Base-by-base conservation (phyloP, 2,888 invertebrate genomes). In the Hedychridium roseum region DNA sequence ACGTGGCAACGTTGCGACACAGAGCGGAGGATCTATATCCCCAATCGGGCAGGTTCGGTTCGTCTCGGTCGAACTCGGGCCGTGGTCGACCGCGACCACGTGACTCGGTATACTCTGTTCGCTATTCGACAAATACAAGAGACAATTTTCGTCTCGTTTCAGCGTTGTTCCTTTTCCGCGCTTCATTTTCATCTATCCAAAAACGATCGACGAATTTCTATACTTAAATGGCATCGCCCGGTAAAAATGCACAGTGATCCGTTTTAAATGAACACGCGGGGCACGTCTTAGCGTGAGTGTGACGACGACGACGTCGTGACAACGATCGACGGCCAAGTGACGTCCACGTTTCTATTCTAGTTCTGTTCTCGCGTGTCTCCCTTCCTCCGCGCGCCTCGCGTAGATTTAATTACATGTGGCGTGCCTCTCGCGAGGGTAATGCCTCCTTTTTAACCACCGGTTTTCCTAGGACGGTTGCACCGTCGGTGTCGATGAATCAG, bases 71-170 rank as follows among this genome's bases (percentile, higher is more conserved):
- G 11, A 6, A 15, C 3, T 31, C 31, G 31, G 42, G 38, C 38
- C 30, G 14, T 7, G 20, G 42, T 51, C 58, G 52, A 51, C 60
- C 50, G 37, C 56, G 52, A 61, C 67, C 73, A 73, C 73, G 71
- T 73, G 73, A 73, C 66, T 67, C 59, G 23, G 9, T 23, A 23
- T 23, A 23, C 23, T 5, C 5, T 23, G 9, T 23, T 6, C 52
- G 45, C 65, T 64, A 65, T 69, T 70, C 68, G 63, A 59, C 59
- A 66, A 65, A 66, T 60, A 63, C 62, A n/a, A 57, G 45, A 47
- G 51, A 42, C 61, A 50, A 52, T 62, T 58, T 51, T 59, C 59
- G 57, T 46, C 34, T 49, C 49, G 21, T 43, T 49, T 42, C 20
- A 11, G 42, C 28, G 26, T 38, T 46, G 20, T 21, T 21, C 44